A percentile compares a stretch with the other conserved stretches of the same genome.
These are phyloP conservation scores for Emydura subglobosa DNA, from an alignment of 2,113 vertebrate genomes.

Conservation along the genomic window DNA sequence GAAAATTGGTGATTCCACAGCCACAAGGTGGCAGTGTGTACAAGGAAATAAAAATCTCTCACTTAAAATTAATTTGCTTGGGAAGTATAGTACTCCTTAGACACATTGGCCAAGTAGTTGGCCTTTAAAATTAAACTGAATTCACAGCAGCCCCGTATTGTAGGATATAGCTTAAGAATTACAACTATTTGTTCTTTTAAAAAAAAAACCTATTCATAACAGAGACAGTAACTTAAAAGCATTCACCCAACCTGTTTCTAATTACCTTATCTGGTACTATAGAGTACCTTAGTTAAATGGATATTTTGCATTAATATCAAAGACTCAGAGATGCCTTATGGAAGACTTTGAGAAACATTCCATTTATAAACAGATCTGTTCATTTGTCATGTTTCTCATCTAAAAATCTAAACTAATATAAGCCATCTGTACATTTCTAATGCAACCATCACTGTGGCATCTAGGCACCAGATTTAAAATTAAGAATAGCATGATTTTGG, in stretches of 20 bases:
- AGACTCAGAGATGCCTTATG: not conserved
- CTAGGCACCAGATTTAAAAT: rapidly evolving
- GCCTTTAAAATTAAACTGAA: not conserved
- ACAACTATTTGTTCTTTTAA: rapidly evolving
- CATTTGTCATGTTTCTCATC: rapidly evolving
- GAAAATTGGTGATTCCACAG: rapidly evolving
- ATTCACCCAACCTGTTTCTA: not conserved
- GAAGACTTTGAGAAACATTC: not conserved
- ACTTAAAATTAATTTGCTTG: not conserved
- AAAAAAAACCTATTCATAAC: not conserved
- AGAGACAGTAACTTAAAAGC: not conserved
- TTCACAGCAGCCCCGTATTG: not conserved
- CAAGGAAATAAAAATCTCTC: conserved; percentile 66
- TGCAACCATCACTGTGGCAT: rapidly evolving
- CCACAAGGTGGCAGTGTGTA: conserved; percentile 79
- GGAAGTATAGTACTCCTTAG: rapidly evolving
- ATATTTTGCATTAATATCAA: not conserved
- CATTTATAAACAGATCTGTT: not conserved
- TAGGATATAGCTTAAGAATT: not conserved
- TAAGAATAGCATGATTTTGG: not conserved
- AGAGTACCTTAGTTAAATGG: not conserved
- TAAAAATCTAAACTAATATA: rapidly evolving
- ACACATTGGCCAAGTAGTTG: not conserved
- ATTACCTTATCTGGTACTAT: rapidly evolving
- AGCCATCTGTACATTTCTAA: not conserved